phyloP scores from a whole-genome alignment of 2,888 invertebrate genomes.

The Eupithecia exiguata region DNA sequence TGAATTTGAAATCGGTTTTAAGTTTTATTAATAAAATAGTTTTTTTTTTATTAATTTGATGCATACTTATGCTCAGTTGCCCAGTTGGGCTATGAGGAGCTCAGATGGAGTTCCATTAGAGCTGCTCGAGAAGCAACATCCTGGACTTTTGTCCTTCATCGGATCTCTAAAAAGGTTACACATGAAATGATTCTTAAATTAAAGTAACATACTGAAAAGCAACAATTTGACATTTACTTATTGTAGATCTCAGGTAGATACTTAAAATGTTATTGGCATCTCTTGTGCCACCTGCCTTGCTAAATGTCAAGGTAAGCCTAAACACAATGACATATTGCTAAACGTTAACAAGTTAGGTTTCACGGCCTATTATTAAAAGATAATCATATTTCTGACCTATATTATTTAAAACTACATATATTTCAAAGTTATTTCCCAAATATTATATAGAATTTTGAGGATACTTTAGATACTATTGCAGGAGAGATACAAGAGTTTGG shows the following conservation, averaged over 20 bases:
- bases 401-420: no score
- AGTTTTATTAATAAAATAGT: no score
- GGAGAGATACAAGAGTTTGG: background rate
- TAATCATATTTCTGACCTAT: no score
- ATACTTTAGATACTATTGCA: background rate
- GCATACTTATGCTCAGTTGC: no score
- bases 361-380: background rate
- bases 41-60: no score
- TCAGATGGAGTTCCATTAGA: no score
- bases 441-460: no score
- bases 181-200: background rate
- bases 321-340: background rate
- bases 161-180: background rate
- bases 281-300: background rate
- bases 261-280: slow-evolving; percentile 1
- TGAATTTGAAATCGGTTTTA: no score
- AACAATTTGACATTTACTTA: background rate
- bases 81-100: no score
- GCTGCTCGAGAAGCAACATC: no score
- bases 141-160: no score
- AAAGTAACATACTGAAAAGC: background rate
- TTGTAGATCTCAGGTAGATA: background rate
- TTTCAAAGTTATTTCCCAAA: no score
- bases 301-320: background rate
- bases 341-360: background rate